phyloP scores from a whole-genome alignment of 2,797 vertebrate genomes.

The Muscicapa striata region DNA sequence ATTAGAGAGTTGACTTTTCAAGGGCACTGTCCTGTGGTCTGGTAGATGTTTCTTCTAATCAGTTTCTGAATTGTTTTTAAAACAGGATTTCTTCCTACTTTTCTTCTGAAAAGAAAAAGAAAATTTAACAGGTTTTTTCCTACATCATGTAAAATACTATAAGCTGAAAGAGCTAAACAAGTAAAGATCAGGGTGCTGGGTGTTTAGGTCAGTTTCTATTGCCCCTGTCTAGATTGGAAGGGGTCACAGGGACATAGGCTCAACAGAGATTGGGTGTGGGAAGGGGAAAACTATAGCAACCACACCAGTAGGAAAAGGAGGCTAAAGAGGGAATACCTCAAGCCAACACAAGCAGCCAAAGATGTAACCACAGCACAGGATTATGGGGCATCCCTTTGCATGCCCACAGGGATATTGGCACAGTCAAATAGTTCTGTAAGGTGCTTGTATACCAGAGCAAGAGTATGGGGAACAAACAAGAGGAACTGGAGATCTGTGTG shows the following conservation, averaged over 20 bases:
- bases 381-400: neutral
- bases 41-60: neutral
- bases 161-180: neutral
- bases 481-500: neutral
- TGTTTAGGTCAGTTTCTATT: neutral
- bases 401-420: accelerated
- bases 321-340: neutral
- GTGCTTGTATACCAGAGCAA: no score
- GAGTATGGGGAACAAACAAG: neutral
- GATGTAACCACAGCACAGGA: neutral
- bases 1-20: neutral
- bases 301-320: neutral
- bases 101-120: neutral
- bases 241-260: accelerated
- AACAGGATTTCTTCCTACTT: neutral
- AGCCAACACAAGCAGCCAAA: neutral
- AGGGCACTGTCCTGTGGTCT: neutral
- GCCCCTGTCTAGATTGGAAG: neutral
- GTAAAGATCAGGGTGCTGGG: neutral
- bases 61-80: neutral
- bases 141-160: neutral
- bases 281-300: neutral
- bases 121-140: neutral
- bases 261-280: neutral
- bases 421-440: neutral